These are phyloP conservation scores for Sparidentex hasta DNA, from an alignment of 2,797 vertebrate species.

Conservation along the genomic window DNA sequence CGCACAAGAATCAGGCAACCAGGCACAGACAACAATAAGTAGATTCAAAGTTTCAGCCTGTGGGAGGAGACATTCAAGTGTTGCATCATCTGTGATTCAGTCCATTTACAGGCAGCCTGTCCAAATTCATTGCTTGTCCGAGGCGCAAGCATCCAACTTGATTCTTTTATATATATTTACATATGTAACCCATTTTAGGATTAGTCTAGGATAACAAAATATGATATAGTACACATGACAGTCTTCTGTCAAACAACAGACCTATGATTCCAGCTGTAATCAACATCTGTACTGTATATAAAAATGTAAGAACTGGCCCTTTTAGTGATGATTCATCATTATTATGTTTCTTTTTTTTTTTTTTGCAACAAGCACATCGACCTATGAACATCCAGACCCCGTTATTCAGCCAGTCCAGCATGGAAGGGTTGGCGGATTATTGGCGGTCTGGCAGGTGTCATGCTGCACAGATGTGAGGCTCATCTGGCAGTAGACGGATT, in stretches of 20 bases:
- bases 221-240: not conserved
- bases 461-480: slow-evolving; percentile 42
- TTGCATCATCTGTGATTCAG: too few relatives aligned
- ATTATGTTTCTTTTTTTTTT: not conserved
- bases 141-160: too few relatives aligned
- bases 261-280: not conserved
- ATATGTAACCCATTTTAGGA: too few relatives aligned
- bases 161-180: too few relatives aligned
- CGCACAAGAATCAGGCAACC: too few relatives aligned
- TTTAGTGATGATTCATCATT: not conserved
- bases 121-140: too few relatives aligned
- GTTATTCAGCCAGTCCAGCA: slow-evolving; percentile 3
- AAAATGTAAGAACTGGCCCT: not conserved
- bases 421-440: too few relatives aligned
- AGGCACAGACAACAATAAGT: too few relatives aligned
- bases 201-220: not conserved
- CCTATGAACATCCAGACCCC: slow-evolving; percentile 9
- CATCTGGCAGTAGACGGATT: slow-evolving; percentile 45
- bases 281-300: not conserved
- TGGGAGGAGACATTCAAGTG: too few relatives aligned
- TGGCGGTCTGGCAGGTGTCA: slow-evolving; percentile 32
- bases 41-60: too few relatives aligned
- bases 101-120: too few relatives aligned
- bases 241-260: not conserved
- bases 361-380: not conserved